Conservation (phyloP, 2,797 vertebrate species). For the Adelosebastes latens region DNA sequence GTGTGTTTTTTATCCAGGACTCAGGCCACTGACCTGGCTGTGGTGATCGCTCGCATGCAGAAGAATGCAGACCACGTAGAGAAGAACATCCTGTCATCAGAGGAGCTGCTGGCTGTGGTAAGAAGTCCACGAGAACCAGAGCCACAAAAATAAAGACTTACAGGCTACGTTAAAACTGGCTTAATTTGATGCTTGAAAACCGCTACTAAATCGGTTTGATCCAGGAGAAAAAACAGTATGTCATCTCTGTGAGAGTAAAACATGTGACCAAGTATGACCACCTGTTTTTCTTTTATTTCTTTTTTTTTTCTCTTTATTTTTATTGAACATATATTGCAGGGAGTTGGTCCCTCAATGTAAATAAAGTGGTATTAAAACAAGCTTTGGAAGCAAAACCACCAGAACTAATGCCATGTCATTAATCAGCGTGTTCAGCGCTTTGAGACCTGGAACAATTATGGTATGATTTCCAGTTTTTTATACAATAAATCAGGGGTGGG, state of each 20-base stretch:
- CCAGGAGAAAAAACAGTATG: background rate
- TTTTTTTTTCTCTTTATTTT: background rate
- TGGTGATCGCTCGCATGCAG: slow-evolving; percentile 91
- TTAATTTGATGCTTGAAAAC: background rate
- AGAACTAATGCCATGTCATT: background rate
- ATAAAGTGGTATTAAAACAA: background rate
- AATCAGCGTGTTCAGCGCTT: background rate
- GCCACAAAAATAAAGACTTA: background rate
- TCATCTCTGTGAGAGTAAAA: no score
- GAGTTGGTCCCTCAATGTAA: background rate
- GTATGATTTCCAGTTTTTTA: background rate
- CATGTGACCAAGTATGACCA: no score
- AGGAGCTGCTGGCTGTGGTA: slow-evolving; percentile 85
- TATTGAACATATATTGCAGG: background rate
- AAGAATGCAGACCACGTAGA: slow-evolving; percentile 91
- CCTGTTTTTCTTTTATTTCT: background rate
- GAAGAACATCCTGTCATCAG: slow-evolving; percentile 87
- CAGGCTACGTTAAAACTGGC: background rate
- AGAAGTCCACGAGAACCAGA: slow-evolving; percentile 14
- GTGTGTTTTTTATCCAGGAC: slow-evolving; percentile 72
- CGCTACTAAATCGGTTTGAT: background rate
- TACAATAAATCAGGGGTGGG: no score
- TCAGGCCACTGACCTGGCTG: slow-evolving; percentile 83
- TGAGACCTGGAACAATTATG: background rate
- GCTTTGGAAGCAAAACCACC: background rate